Percentiles rank a stretch among this genome's conserved stretches.
phyloP scores from a whole-genome alignment of 1,140 invertebrate species.

The Saxidomus purpurata region DNA sequence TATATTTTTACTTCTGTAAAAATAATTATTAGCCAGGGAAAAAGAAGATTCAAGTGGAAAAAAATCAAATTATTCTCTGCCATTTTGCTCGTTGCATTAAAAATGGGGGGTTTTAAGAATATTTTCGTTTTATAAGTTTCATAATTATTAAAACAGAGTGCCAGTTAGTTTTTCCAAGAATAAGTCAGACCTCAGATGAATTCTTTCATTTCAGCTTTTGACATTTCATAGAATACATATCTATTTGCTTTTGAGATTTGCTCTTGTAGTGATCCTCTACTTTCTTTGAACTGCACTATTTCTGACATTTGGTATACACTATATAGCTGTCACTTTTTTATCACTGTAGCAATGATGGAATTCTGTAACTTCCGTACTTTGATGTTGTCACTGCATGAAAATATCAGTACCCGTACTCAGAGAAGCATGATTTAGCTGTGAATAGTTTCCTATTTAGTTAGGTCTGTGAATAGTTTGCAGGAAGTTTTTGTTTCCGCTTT shows the following conservation, averaged over 20 bases:
- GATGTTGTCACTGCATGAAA: constrained; percentile 18
- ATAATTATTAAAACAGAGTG: no score
- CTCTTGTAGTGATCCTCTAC: background rate
- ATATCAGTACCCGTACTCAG: background rate
- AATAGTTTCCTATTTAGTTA: background rate
- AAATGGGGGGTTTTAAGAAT: no score
- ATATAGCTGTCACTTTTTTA: background rate
- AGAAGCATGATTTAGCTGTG: constrained; percentile 5
- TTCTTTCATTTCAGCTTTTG: no score
- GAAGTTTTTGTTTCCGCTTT: constrained; percentile 61
- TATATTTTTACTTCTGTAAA: constrained; percentile 14
- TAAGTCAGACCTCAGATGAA: no score
- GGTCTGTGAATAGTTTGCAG: constrained; percentile 28
- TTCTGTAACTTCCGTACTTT: background rate
- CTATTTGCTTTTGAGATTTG: no score
- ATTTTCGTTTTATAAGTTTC: no score
- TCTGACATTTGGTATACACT: background rate
- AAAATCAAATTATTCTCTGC: no score
- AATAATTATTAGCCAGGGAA: background rate
- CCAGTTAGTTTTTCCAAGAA: no score
- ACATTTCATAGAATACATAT: no score
- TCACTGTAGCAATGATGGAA: background rate
- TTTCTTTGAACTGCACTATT: background rate
- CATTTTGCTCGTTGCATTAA: no score
- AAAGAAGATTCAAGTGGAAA: background rate